Conservation (phyloP, 2,113 vertebrate species). For the Phocoena phocoena region DNA sequence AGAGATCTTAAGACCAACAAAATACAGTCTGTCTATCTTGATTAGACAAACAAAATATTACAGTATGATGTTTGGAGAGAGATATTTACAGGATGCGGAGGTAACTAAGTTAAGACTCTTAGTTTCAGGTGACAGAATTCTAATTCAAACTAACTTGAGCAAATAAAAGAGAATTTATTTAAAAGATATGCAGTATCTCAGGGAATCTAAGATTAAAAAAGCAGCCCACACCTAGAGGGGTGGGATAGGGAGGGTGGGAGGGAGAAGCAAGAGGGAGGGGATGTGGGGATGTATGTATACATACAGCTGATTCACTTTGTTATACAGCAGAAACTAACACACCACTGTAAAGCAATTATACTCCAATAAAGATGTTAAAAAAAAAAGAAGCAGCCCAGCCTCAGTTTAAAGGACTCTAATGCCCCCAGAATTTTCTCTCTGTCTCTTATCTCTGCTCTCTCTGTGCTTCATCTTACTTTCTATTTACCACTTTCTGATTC, state of each 20-base stretch:
- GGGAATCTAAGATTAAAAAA: neutral
- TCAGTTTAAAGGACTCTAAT: neutral
- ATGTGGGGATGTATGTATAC: too few species aligned
- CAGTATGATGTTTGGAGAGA: neutral
- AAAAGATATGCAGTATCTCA: neutral
- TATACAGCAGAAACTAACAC: too few species aligned
- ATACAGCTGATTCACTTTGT: too few species aligned
- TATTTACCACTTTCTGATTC: neutral
- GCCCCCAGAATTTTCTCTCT: neutral
- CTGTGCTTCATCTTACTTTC: neutral
- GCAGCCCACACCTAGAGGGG: neutral
- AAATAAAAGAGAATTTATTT: neutral
- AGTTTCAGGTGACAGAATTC: slow-evolving; percentile 8
- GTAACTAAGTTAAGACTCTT: neutral
- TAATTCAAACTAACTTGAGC: neutral
- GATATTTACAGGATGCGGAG: neutral
- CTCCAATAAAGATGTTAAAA: too few species aligned
- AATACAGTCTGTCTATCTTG: neutral
- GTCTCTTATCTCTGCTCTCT: neutral
- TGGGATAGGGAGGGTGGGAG: too few species aligned
- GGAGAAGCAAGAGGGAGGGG: too few species aligned
- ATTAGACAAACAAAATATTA: neutral
- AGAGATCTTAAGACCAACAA: neutral
- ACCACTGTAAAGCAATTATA: too few species aligned
- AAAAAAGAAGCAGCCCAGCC: neutral